Conservation (phyloP, 2,888 invertebrate species). For the Xestia ashworthii region DNA sequence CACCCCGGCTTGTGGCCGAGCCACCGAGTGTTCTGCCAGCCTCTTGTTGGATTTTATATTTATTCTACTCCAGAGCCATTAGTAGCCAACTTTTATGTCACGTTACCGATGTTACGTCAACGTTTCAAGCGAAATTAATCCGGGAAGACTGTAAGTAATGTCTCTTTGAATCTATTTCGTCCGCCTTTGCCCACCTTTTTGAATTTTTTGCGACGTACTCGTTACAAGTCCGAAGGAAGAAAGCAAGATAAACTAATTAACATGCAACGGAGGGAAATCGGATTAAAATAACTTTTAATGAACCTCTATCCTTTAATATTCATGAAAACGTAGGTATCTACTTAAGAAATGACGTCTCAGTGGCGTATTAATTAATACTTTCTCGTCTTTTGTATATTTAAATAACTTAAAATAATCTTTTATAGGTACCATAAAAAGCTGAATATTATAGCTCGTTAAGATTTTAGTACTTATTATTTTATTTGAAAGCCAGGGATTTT, state of each 20-base stretch:
- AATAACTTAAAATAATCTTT: conserved; percentile 43
- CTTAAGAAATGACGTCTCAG: conserved; percentile 70
- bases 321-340: conserved; percentile 72
- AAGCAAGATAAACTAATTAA: conserved; percentile 76
- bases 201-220: conserved; percentile 56
- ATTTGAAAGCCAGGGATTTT: conserved; percentile 12
- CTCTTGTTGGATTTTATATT: conserved; percentile 79
- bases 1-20: conserved; percentile 78
- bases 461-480: conserved; percentile 25
- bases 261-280: conserved; percentile 73
- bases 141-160: conserved; percentile 65
- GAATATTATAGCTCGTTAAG: conserved; percentile 31
- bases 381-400: conserved; percentile 50
- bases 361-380: conserved; percentile 62
- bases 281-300: conserved; percentile 81
- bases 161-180: conserved; percentile 63
- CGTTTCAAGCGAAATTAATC: conserved; percentile 77
- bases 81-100: conserved; percentile 79
- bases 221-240: conserved; percentile 61
- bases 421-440: conserved; percentile 18
- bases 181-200: conserved; percentile 60
- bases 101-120: conserved; percentile 74
- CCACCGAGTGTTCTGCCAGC: conserved; percentile 72
- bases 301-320: conserved; percentile 78
- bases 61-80: conserved; percentile 79